Percentiles rank a stretch among this genome's conserved stretches.
phyloP scores from a whole-genome alignment of 2,888 invertebrate species.

The Camptogramma bilineatum region DNA sequence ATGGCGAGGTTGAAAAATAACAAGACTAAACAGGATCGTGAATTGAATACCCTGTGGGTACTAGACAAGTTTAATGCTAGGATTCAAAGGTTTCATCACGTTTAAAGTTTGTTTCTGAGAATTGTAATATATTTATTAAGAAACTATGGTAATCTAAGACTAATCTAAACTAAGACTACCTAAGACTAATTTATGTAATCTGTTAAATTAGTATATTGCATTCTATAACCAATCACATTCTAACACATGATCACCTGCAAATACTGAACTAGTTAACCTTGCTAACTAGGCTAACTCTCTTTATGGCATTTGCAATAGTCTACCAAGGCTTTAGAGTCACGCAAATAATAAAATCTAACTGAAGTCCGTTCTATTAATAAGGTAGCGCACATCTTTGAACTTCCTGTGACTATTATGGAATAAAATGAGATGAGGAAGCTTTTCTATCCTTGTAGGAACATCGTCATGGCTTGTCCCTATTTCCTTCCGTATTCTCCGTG shows the following conservation, averaged over 20 bases:
- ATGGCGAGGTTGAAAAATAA: slow-evolving; percentile 12
- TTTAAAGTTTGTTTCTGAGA: not conserved
- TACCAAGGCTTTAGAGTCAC: slow-evolving; percentile 6
- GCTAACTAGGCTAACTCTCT: slow-evolving; percentile 22
- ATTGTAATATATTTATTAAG: too few relatives aligned
- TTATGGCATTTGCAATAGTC: slow-evolving; percentile 17
- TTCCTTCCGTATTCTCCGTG: not conserved
- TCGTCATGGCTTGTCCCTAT: not conserved
- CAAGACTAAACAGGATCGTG: slow-evolving; percentile 1
- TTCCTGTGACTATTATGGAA: not conserved
- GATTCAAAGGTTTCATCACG: not conserved
- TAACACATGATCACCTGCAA: slow-evolving; percentile 3
- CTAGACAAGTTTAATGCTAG: not conserved
- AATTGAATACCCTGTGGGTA: slow-evolving; percentile 6
- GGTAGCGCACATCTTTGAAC: not conserved
- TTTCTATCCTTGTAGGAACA: not conserved
- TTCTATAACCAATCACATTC: not conserved
- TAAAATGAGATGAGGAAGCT: not conserved
- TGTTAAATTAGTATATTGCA: not conserved
- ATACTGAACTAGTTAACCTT: slow-evolving; percentile 13
- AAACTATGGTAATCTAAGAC: too few relatives aligned
- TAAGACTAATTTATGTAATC: not conserved
- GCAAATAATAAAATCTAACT: slow-evolving; percentile 3
- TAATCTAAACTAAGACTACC: too few relatives aligned
- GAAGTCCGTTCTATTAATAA: not conserved